phyloP scores from a whole-genome alignment of 2,797 vertebrate genomes.

The Emys orbicularis region DNA sequence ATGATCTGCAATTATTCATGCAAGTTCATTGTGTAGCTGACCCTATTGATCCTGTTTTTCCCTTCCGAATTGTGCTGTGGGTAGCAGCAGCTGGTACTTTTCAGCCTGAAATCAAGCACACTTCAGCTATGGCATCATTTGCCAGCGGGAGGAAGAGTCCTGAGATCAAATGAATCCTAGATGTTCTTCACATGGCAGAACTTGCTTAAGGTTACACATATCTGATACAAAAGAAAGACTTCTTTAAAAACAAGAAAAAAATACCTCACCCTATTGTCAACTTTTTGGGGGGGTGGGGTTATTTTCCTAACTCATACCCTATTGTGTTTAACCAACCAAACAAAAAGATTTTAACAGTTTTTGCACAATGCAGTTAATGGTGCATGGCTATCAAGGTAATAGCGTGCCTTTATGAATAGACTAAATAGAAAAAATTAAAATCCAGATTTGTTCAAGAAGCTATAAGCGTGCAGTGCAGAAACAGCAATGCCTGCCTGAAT shows the following conservation, averaged over 20 bases:
- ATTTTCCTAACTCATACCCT: not conserved
- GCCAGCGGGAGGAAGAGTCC: not conserved
- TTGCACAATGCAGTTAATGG: not conserved
- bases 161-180: not conserved
- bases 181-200: not conserved
- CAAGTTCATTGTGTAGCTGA: not conserved
- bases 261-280: not conserved
- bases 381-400: not conserved
- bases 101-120: not conserved
- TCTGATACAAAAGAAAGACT: not conserved
- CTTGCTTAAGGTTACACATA: not conserved
- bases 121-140: not conserved
- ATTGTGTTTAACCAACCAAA: too few species aligned
- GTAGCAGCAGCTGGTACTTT: not conserved
- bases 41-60: not conserved
- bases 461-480: not conserved
- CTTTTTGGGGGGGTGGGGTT: not conserved
- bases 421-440: not conserved
- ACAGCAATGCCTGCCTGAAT: not conserved
- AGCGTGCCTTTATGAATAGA: not conserved
- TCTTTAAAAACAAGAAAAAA: not conserved
- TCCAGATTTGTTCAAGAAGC: not conserved
- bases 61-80: not conserved
- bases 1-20: not conserved
- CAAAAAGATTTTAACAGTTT: not conserved